Evolutionary conservation across 2,113 vertebrate genomes (phyloP), one percentile per base, ranked within the genome.

Genomic region (Ailurus styani): DNA sequence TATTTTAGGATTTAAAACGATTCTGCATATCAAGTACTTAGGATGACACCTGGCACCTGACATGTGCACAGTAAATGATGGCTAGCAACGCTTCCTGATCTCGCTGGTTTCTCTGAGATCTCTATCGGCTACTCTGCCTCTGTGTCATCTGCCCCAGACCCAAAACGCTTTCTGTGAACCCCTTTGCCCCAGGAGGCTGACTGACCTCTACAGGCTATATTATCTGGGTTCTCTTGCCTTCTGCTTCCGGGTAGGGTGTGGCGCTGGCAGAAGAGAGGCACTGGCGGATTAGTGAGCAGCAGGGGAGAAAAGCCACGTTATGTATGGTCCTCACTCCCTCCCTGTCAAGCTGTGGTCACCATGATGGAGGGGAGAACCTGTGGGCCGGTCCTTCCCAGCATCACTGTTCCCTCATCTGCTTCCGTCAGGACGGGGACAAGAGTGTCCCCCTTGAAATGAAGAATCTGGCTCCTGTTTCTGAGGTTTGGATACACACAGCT

Each of bases 21-120:
- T 31, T 34, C 50, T 85, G 37, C 5, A 4, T 47, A 12, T 12
- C 60, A 64, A 66, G 29, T 6, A 21, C 31, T 60, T 75, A 60
- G 55, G 7, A 17, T 7, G n/a, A 6, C 3, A 31, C 42, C 29
- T 37, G 31, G 14, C 34, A 40, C 12, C 47, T 0, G 52, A 54
- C 0, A 2, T 1, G 4, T 3, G 5, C 10, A 20, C 3, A 3
- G 14, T 3, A 10, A 47, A 42, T 15, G 20, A 68, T 6, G 13
- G 9, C 42, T 42, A 45, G 47, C 50, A 72, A 72, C 18, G 23
- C 20, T 42, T 12, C 9, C 6, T 6, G 2, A 14, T 27, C 60
- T 93, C 3, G 0, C 6, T 75, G 73, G 15, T 6, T 94, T 87
- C 68, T 77, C 0, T 6, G 6, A 31, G 81, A 47, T 11, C 89